Base-by-base conservation (phyloP, 53 echinoderm and acorn worm species). In the Crossaster papposus region DNA sequence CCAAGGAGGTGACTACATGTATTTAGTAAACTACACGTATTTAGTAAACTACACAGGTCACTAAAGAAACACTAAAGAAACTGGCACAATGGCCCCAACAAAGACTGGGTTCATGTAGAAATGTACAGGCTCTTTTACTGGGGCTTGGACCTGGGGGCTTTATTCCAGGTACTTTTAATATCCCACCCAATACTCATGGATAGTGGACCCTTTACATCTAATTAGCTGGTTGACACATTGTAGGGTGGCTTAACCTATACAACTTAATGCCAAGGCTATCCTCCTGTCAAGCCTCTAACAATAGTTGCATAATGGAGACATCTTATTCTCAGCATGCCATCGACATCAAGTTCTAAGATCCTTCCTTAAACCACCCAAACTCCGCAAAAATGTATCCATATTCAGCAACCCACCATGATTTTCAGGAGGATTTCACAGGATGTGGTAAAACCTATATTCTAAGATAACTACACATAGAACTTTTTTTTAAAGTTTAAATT, bases 11-110 rank as follows among this genome's bases (percentile, higher is more conserved):
- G 37, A 73, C 54, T 74, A n/a, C n/a, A n/a, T n/a, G n/a, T n/a
- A 87, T 87, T 87, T 87, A 54, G 87, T 87, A 87, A 75, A 75
- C 82, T 30, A 36, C 55, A 75, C 87, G n/a, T n/a, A 87, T 87
- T 87, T 87, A 54, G 87, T 87, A 87, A 75, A 75, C 82, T 30
- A 36, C 55, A 75, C 87, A 75, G 84, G 52, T 71, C 36, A 30
- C 52, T n/a, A n/a, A n/a, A n/a, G n/a, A n/a, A 20, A 32, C 84
- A 72, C 36, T 63, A 75, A 76, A 55, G 76, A 87, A 72, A 87
- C 70, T 26, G 4, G 28, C 68, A n/a, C 68, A 68, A 68, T 23
- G 68, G 58, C 70, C 11, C 7, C 68, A n/a, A 68, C 68, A 68
- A 68, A 26, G 68, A 53, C 70, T 4, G 0, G 54, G 36, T n/a